A percentile compares a stretch with the other conserved stretches of the same genome.
These are phyloP conservation scores for Poecilia latipinna DNA, from an alignment of 2,113 vertebrate species.

Conservation along the genomic window DNA sequence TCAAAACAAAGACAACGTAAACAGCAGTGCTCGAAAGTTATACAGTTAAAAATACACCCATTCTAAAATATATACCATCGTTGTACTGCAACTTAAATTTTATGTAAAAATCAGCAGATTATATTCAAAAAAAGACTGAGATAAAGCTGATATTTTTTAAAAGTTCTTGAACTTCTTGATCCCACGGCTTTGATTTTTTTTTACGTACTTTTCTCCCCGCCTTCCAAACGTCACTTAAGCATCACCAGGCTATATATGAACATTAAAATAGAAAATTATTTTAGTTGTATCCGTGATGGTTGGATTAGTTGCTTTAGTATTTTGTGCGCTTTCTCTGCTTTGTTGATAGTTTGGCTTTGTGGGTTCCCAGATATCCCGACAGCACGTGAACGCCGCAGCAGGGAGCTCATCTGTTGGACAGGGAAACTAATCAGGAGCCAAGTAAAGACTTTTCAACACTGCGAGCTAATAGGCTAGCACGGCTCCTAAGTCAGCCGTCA, in stretches of 20 bases:
- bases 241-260: not conserved
- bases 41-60: not conserved
- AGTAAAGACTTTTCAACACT: slow-evolving; percentile 63
- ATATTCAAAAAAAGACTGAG: not conserved
- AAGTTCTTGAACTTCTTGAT: not conserved
- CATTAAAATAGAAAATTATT: not conserved
- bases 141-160: not conserved
- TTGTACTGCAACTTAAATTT: not conserved
- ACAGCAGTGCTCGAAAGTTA: not conserved
- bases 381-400: slow-evolving; percentile 41
- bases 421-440: slow-evolving; percentile 75
- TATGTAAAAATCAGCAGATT: not conserved
- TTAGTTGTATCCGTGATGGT: not conserved
- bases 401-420: slow-evolving; percentile 74
- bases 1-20: not conserved
- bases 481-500: slow-evolving; percentile 35
- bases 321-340: too few species aligned
- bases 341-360: too few species aligned
- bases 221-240: slow-evolving; percentile 42
- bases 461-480: slow-evolving; percentile 56
- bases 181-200: not conserved
- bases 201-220: slow-evolving; percentile 16
- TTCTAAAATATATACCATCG: not conserved
- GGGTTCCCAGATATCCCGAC: slow-evolving; percentile 15
- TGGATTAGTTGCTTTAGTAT: not conserved